A percentile compares a stretch with the other conserved stretches of the same genome.
Conservation (phyloP, 2,888 invertebrate genomes). For the Mythimna vitellina region DNA sequence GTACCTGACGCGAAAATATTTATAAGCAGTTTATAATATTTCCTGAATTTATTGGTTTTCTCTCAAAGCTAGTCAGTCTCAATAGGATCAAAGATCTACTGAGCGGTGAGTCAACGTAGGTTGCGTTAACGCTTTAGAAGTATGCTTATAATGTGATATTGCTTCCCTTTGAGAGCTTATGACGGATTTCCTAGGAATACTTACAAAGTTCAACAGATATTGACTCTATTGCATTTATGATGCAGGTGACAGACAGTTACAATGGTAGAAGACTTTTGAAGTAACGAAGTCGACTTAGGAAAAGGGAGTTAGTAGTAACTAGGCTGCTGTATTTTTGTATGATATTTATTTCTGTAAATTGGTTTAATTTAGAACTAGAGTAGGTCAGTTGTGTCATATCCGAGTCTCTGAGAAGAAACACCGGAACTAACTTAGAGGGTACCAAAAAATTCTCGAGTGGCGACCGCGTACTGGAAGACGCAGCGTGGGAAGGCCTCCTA, state of each 20-base stretch:
- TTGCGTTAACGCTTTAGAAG: not conserved
- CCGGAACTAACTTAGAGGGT: not conserved
- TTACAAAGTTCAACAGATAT: slow-evolving; percentile 10
- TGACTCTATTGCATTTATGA: not conserved
- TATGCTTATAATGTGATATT: slow-evolving; percentile 14
- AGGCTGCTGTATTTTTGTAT: not conserved
- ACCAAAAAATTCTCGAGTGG: no score
- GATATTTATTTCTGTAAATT: not conserved
- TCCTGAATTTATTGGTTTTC: not conserved
- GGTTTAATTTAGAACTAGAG: not conserved
- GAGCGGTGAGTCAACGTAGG: not conserved
- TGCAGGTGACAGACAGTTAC: not conserved
- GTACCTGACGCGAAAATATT: not conserved
- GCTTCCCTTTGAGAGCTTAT: slow-evolving; percentile 7
- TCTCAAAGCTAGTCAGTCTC: not conserved
- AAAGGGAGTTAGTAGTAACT: not conserved
- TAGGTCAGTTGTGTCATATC: not conserved
- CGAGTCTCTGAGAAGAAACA: not conserved
- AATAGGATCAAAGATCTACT: slow-evolving; percentile 5
- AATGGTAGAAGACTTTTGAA: not conserved
- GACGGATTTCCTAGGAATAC: not conserved
- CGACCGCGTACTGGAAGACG: no score
- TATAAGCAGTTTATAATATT: slow-evolving; percentile 11
- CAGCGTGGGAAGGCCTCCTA: no score
- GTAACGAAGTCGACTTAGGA: not conserved